These are phyloP conservation scores for Metallyticus violacea DNA, from an alignment of 2,888 invertebrate species.

Conservation along the genomic window DNA sequence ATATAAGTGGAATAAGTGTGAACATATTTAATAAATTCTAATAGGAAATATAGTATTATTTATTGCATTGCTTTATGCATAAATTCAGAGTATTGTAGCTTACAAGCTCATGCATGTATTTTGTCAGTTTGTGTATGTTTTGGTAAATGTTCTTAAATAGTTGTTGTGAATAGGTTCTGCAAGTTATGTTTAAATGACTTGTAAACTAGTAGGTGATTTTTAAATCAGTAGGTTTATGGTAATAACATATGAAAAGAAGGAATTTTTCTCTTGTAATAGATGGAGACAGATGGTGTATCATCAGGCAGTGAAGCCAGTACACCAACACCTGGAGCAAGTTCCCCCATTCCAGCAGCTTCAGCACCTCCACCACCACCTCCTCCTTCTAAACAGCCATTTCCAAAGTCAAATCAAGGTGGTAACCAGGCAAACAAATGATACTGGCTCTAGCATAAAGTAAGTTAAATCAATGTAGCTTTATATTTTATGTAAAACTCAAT, in stretches of 20 bases:
- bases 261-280: conserved; percentile 16
- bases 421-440: conserved; percentile 29
- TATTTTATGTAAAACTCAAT: no score
- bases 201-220: not conserved
- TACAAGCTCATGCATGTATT: no score
- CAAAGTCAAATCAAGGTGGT: conserved; percentile 17
- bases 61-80: no score
- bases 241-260: not conserved
- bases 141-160: no score
- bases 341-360: conserved; percentile 26
- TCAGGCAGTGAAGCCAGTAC: conserved; percentile 31
- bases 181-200: no score
- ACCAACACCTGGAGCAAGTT: conserved; percentile 32
- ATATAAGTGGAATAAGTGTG: no score
- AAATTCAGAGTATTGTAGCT: no score
- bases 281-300: conserved; percentile 32
- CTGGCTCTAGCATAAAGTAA: conserved; percentile 26
- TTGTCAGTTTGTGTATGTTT: no score
- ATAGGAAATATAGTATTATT: no score
- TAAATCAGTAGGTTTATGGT: not conserved
- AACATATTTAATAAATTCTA: no score
- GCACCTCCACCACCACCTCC: not conserved
- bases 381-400: conserved; percentile 24
- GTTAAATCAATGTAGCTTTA: no score
- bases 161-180: no score